Percentiles rank a stretch among this genome's conserved stretches.
These are phyloP conservation scores for Conus canariensis DNA, from an alignment of 2,888 invertebrate genomes.

Conservation along the genomic window DNA sequence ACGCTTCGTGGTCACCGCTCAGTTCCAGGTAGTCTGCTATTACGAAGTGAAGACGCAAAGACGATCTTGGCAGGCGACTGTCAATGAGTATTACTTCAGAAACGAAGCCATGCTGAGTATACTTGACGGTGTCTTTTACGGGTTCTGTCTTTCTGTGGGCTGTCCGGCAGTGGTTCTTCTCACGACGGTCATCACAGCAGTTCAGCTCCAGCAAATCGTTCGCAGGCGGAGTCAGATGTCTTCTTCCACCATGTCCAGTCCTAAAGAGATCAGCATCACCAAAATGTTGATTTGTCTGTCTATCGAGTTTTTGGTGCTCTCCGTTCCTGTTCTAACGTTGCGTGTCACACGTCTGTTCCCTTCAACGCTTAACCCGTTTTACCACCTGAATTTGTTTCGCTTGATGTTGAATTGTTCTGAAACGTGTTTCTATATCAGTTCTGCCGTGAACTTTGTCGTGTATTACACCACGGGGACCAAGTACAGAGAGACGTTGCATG, in stretches of 20 bases:
- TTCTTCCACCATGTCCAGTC: background rate
- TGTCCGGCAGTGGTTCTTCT: conserved; percentile 7
- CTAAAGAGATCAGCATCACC: conserved; percentile 21
- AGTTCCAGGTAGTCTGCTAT: conserved; percentile 26
- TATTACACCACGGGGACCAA: conserved; percentile 20
- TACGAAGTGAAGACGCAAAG: background rate
- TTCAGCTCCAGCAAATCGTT: background rate
- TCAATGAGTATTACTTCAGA: conserved; percentile 26
- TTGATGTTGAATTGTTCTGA: background rate
- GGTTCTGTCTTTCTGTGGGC: conserved; percentile 14
- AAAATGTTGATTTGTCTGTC: conserved; percentile 35
- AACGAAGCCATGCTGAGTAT: conserved; percentile 1
- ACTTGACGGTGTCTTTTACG: conserved; percentile 27
- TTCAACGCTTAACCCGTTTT: background rate
- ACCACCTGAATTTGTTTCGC: background rate
- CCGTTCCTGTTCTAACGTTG: background rate
- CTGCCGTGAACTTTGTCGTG: conserved; percentile 36
- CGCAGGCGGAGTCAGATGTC: background rate
- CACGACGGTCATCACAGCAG: conserved; percentile 30
- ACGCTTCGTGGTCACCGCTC: conserved; percentile 30
- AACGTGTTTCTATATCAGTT: conserved; percentile 4
- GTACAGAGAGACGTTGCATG: conserved; percentile 27
- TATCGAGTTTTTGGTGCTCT: conserved; percentile 24
- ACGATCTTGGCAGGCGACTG: background rate
- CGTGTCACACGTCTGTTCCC: conserved; percentile 24